Percentiles rank a stretch among this genome's conserved stretches.
phyloP scores from a whole-genome alignment of 2,888 invertebrate species.

The Macrosoma leucophasiata region DNA sequence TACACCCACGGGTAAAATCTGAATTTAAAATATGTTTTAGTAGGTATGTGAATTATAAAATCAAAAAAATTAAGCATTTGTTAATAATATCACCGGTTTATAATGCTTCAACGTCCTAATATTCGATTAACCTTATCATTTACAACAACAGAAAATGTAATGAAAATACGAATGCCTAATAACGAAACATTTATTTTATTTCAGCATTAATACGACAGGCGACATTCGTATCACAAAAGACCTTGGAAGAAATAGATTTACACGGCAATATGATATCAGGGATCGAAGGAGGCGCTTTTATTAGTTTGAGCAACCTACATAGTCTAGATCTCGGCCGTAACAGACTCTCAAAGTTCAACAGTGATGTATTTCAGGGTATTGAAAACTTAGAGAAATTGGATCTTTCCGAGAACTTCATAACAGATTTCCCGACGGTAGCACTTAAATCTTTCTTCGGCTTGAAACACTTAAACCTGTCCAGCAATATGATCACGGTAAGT shows the following conservation, averaged over 20 bases:
- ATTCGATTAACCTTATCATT: too few relatives aligned
- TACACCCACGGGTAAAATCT: too few relatives aligned
- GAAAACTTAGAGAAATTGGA: conserved; percentile 86
- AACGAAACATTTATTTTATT: conserved; percentile 34
- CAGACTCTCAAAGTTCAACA: conserved; percentile 86
- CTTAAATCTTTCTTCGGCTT: conserved; percentile 81
- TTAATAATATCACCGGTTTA: too few relatives aligned
- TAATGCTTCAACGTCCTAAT: too few relatives aligned
- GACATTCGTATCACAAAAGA: conserved; percentile 81
- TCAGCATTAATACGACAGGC: conserved; percentile 80
- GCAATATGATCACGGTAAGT: conserved; percentile 88
- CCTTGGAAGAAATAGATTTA: conserved; percentile 85
- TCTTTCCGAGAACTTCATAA: conserved; percentile 90
- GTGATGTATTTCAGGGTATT: conserved; percentile 88
- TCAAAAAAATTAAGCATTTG: too few relatives aligned
- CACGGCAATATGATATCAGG: conserved; percentile 84
- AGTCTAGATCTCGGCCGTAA: conserved; percentile 85
- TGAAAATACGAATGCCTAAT: too few relatives aligned
- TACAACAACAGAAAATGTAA: too few relatives aligned
- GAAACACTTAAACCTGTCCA: conserved; percentile 85
- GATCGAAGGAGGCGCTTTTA: conserved; percentile 86
- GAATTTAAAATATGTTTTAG: too few relatives aligned
- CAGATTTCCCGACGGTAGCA: conserved; percentile 86
- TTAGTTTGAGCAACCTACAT: conserved; percentile 79
- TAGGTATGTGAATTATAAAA: too few relatives aligned